Conservation (phyloP, 2,113 vertebrate species). For the Oxyruncus cristatus region DNA sequence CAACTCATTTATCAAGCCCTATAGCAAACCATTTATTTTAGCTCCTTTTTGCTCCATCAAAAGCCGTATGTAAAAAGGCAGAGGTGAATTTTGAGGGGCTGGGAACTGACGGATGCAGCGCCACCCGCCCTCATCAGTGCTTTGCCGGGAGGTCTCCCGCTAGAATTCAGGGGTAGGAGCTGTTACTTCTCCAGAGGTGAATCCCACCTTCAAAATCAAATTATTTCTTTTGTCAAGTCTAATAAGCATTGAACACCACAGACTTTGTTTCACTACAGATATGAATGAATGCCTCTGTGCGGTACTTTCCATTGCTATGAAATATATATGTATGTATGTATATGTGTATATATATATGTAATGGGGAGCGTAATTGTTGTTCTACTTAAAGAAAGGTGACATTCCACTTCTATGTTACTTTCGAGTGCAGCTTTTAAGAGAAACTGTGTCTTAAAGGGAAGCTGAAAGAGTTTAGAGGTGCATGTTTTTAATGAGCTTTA, state of each 20-base stretch:
- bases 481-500: background rate
- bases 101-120: background rate
- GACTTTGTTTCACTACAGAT: background rate
- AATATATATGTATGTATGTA: background rate
- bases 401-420: constrained; percentile 44
- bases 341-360: background rate
- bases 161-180: background rate
- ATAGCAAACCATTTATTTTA: constrained; percentile 35
- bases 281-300: background rate
- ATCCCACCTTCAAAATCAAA: background rate
- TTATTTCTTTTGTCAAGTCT: constrained; percentile 36
- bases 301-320: background rate
- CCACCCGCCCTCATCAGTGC: rapidly evolving
- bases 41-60: background rate
- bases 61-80: background rate
- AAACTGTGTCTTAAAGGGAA: background rate
- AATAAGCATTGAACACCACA: constrained; percentile 26
- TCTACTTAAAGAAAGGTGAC: constrained; percentile 15
- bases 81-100: background rate
- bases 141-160: background rate
- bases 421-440: constrained; percentile 29
- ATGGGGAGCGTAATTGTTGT: constrained; percentile 10
- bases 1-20: constrained; percentile 29
- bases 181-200: background rate
- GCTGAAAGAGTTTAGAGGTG: background rate